phyloP scores from a whole-genome alignment of 1,140 invertebrate species.

The Psilanteris sp. region DNA sequence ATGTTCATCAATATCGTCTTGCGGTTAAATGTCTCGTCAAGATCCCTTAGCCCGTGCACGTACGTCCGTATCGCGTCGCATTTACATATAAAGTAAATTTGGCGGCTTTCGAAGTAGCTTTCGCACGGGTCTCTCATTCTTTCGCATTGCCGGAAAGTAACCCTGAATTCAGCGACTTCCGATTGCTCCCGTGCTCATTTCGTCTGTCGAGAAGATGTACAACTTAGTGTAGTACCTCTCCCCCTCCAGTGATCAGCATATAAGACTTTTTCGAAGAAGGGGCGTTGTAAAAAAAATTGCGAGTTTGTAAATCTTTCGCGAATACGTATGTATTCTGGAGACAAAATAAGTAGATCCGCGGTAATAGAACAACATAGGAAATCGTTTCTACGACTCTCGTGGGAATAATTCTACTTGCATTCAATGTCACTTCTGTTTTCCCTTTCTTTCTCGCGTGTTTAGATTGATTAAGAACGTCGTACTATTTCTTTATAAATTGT shows the following conservation, averaged over 20 bases:
- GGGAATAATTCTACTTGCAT: conserved; percentile 48
- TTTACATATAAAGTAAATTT: conserved; percentile 67
- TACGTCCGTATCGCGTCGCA: conserved; percentile 39
- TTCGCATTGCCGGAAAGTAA: conserved; percentile 22
- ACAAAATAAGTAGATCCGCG: conserved; percentile 39
- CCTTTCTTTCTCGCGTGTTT: conserved; percentile 31
- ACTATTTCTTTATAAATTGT: conserved; percentile 32
- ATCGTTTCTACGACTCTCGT: conserved; percentile 37
- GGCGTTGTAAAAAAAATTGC: conserved; percentile 31
- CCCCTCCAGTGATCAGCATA: not conserved
- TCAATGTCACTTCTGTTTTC: conserved; percentile 18
- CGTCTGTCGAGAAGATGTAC: conserved; percentile 57
- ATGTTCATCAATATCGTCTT: conserved; percentile 71
- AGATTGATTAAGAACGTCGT: conserved; percentile 51
- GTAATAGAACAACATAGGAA: conserved; percentile 32
- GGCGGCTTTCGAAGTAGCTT: conserved; percentile 32
- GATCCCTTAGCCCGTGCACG: conserved; percentile 22
- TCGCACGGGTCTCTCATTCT: conserved; percentile 26
- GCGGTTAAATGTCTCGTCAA: conserved; percentile 60
- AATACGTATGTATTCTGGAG: conserved; percentile 18
- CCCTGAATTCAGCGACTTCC: conserved; percentile 47
- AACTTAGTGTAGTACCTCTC: conserved; percentile 18
- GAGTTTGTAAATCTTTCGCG: conserved; percentile 43
- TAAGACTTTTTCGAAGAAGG: conserved; percentile 3
- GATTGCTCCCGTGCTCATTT: conserved; percentile 52